These are phyloP conservation scores for Rissa tridactyla DNA, from an alignment of 2,113 vertebrate species.

Conservation along the genomic window DNA sequence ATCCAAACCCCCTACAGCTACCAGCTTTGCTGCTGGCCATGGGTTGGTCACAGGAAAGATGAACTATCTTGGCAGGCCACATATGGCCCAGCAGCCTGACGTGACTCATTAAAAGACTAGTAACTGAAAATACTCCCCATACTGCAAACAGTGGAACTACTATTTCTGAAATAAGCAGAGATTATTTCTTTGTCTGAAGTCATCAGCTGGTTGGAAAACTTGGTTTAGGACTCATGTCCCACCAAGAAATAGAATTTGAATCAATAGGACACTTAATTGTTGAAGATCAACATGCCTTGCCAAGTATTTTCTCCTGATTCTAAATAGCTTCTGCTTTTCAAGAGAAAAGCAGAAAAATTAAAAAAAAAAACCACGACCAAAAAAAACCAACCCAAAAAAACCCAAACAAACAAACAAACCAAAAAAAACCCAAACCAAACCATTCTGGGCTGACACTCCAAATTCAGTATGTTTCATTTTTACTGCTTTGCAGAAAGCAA, in stretches of 20 bases:
- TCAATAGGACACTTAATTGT: background rate
- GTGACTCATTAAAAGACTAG: background rate
- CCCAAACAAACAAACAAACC: too few species aligned
- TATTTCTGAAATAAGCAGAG: background rate
- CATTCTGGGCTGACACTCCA: background rate
- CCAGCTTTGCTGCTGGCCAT: background rate
- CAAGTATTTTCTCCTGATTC: background rate
- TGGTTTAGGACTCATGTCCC: background rate
- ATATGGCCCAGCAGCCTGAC: background rate
- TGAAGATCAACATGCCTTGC: background rate
- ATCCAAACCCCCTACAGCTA: background rate
- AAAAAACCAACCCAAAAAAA: background rate
- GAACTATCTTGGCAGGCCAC: background rate
- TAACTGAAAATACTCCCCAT: background rate
- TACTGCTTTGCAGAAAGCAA: background rate
- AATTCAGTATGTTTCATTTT: background rate
- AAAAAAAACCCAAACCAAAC: background rate
- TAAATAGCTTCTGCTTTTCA: background rate
- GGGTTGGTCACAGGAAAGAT: background rate
- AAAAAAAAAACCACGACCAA: background rate
- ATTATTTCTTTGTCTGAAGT: background rate
- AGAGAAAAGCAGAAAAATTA: background rate
- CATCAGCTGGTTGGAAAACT: background rate
- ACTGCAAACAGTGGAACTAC: background rate
- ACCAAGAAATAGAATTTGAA: background rate